A percentile compares a stretch with the other conserved stretches of the same genome.
These are phyloP conservation scores for Drosophila atripex DNA, from an alignment of 2,888 invertebrate genomes.

Conservation along the genomic window DNA sequence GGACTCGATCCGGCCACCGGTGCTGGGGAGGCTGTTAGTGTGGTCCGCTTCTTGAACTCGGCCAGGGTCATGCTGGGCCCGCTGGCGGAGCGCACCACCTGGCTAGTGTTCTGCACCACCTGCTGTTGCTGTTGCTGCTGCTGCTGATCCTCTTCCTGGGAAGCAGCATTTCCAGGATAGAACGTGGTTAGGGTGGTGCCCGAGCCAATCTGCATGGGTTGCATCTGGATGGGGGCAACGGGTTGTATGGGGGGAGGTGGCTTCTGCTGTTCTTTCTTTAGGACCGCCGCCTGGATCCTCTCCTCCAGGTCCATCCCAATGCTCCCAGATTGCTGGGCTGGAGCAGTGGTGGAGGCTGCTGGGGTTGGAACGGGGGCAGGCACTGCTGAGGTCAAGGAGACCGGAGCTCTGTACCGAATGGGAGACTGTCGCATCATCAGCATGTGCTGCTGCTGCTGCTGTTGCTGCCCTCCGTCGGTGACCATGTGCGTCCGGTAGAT, in stretches of 20 bases:
- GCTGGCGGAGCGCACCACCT: conserved; percentile 70
- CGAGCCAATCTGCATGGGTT: conserved; percentile 45
- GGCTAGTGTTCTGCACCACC: conserved; percentile 27
- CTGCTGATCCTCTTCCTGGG: conserved; percentile 76
- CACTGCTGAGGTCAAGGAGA: conserved; percentile 40
- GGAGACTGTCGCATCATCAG: conserved; percentile 58
- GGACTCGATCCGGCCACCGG: conserved; percentile 36
- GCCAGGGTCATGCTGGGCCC: conserved; percentile 81
- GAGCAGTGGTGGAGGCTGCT: conserved; percentile 13
- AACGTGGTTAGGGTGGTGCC: conserved; percentile 80
- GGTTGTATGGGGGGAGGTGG: conserved; percentile 7
- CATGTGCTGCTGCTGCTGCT: conserved; percentile 64
- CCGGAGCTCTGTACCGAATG: conserved; percentile 53
- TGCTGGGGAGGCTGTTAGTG: conserved; percentile 47
- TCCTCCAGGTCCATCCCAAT: conserved; percentile 82
- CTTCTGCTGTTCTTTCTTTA: conserved; percentile 81
- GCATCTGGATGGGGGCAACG: conserved; percentile 36
- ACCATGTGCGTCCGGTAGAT: conserved; percentile 65
- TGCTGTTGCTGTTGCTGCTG: conserved; percentile 46
- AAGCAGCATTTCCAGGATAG: conserved; percentile 42
- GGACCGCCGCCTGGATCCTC: conserved; percentile 82
- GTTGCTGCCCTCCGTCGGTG: conserved; percentile 55
- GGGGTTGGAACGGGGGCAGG: conserved; percentile 34
- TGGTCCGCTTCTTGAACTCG: conserved; percentile 81
- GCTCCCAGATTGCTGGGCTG: conserved; percentile 20